Conservation (phyloP, 1,140 invertebrate genomes). For the Ostrea edulis region DNA sequence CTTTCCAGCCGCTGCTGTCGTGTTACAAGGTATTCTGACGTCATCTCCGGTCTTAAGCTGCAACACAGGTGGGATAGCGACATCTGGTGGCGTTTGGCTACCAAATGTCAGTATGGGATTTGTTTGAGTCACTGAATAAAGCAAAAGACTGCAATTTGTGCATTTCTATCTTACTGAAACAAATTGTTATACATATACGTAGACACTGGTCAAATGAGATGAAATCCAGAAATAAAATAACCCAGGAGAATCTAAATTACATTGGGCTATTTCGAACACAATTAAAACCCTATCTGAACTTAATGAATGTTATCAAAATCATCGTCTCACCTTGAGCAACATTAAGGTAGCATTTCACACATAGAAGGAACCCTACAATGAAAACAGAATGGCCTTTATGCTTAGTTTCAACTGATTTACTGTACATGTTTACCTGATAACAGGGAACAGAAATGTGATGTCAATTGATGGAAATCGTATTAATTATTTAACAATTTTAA, state of each 20-base stretch:
- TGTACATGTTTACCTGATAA: no score
- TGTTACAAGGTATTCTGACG: constrained; percentile 31
- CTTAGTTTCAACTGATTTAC: not conserved
- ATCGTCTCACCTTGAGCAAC: not conserved
- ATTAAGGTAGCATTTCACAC: not conserved
- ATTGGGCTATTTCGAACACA: not conserved
- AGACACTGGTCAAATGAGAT: not conserved
- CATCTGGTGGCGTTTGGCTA: not conserved
- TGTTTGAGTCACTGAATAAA: not conserved
- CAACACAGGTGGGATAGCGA: not conserved
- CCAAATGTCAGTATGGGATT: not conserved
- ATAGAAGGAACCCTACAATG: not conserved
- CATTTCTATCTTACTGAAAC: not conserved
- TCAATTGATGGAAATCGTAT: not conserved
- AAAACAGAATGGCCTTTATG: not conserved
- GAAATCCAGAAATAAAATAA: no score
- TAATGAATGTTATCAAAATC: not conserved
- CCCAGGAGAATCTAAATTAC: not conserved
- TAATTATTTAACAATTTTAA: not conserved
- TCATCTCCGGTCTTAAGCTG: not conserved
- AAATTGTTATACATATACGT: not conserved
- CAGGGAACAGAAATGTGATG: not conserved
- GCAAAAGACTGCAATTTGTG: not conserved
- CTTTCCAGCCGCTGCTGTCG: not conserved
- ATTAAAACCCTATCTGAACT: not conserved